Conservation (phyloP, 23 tunicate species). For the Aplidium turbinatum region DNA sequence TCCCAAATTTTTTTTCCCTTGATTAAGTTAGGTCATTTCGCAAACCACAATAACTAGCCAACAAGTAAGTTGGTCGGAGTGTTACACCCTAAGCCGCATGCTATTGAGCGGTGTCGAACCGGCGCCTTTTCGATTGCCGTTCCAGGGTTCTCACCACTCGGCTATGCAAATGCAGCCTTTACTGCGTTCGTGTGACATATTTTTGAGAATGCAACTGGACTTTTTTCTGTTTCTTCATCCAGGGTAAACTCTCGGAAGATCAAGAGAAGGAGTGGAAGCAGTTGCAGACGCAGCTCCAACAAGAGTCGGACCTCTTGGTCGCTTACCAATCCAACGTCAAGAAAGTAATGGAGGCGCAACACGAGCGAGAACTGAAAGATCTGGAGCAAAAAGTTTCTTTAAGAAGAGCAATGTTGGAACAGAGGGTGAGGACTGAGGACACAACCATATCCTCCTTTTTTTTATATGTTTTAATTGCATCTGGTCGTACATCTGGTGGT, state of each 20-base stretch:
- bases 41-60: too few species aligned
- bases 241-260: conserved; percentile 86
- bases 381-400: conserved; percentile 84
- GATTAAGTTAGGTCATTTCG: too few species aligned
- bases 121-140: too few species aligned
- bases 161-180: too few species aligned
- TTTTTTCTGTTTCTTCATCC: not conserved
- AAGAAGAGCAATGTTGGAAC: conserved; percentile 84
- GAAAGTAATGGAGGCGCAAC: conserved; percentile 76
- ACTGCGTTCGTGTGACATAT: not conserved
- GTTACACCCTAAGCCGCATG: too few species aligned
- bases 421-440: conserved; percentile 38
- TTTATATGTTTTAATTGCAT: not conserved
- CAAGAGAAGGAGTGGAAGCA: conserved; percentile 84
- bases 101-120: too few species aligned
- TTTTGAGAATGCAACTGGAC: not conserved
- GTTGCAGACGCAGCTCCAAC: conserved; percentile 61
- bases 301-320: conserved; percentile 70
- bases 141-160: too few species aligned
- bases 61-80: too few species aligned
- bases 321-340: conserved; percentile 89
- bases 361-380: conserved; percentile 71
- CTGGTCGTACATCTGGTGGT: too few species aligned
- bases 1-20: not conserved
- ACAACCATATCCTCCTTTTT: not conserved